Conservation (phyloP, 2,888 invertebrate species). For the Coelogynopora nodosa region DNA sequence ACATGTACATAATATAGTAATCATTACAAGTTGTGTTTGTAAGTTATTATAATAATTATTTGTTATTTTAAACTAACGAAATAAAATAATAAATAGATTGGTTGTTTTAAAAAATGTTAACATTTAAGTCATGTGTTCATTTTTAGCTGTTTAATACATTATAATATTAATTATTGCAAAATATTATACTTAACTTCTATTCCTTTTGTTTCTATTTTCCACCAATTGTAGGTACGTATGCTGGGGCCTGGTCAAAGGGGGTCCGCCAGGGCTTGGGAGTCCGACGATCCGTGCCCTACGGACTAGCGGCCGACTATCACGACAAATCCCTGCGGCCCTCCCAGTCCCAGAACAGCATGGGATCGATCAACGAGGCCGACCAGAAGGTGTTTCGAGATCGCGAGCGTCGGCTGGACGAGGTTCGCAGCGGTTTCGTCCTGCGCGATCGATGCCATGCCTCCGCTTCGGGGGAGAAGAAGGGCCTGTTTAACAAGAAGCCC, state of each 20-base stretch:
- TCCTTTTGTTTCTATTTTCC: neutral
- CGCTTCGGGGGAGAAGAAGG: neutral
- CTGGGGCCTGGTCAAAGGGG: slow-evolving; percentile 94
- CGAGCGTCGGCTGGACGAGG: slow-evolving; percentile 71
- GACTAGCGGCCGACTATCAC: slow-evolving; percentile 79
- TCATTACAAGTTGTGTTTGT: too few species aligned
- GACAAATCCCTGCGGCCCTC: slow-evolving; percentile 64
- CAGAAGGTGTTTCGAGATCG: slow-evolving; percentile 31
- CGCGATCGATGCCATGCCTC: slow-evolving; percentile 67
- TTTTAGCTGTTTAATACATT: too few species aligned
- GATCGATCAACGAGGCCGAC: slow-evolving; percentile 41
- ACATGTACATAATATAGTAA: too few species aligned
- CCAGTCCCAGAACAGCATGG: slow-evolving; percentile 46
- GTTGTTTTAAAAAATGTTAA: too few species aligned
- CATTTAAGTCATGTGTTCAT: too few species aligned
- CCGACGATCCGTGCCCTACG: slow-evolving; percentile 86
- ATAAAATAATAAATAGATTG: too few species aligned
- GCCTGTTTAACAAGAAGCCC: slow-evolving; percentile 32
- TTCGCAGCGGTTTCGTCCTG: slow-evolving; percentile 92
- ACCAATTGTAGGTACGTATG: slow-evolving; percentile 61
- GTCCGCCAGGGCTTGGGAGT: slow-evolving; percentile 94
- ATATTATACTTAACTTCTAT: too few species aligned
- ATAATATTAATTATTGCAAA: too few species aligned
- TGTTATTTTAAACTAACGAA: too few species aligned
- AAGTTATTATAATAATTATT: too few species aligned